Base-by-base conservation (phyloP, 2,113 vertebrate genomes). In the Eira barbara region DNA sequence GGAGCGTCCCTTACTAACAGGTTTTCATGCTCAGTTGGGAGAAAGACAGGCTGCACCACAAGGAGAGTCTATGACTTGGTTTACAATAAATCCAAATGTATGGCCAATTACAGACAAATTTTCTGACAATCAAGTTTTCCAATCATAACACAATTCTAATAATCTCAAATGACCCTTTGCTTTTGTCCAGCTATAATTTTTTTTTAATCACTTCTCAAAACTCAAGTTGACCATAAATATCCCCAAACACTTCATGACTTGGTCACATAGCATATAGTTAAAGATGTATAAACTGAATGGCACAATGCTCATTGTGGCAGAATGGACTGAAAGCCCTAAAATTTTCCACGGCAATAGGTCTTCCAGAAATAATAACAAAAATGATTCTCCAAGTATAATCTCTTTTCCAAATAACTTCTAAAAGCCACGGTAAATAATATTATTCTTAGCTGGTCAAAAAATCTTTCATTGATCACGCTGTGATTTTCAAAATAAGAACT, bases 361-460 rank as follows among this genome's bases (percentile, higher is more conserved):
- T 91, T 95, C 80, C 94, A 94, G 69, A 84, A 97, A 91, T 79
- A 78, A 65, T 84, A 86, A 78, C 47, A 84, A 93, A 79, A 94
- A 65, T 34, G 29, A 61, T 73, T 91, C 80, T 96, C 57, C 36
- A 82, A 83, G 36, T 65, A 88, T 42, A 94, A 74, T 45, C 9
- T 34, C 39, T 86, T 95, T 91, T 91, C 49, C 86, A 90, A 74
- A 84, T 65, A 95, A 71, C 36, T 85, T 86, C 85, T 83, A 61
- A 74, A 74, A 45, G 14, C 25, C 42, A 27, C 7, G 34, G 20
- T 55, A 76, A 55, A 83, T 57, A 78, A 78, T n/a, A 71, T 78
- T 95, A 94, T 97, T 86, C 65, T 92, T 55, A 74, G 83, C 45
- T 94, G 45, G 42, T 79, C 34, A 96, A 78, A 78, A n/a, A 94